Conservation (phyloP, 1,140 invertebrate genomes). For the Scylla paramamosain region DNA sequence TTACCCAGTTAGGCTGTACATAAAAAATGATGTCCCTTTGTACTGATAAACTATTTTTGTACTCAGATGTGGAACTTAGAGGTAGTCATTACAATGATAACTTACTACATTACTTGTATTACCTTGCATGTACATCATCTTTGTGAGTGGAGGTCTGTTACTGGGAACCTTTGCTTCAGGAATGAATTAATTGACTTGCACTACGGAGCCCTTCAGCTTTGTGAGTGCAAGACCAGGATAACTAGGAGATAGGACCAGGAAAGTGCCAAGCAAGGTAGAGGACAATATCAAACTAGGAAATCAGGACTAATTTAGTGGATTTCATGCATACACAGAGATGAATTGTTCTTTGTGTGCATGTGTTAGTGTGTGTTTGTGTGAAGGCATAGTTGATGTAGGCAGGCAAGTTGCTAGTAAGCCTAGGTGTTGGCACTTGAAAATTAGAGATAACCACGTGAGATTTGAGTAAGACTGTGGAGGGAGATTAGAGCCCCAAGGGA, state of each 20-base stretch:
- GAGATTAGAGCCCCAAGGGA: neutral
- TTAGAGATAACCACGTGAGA: neutral
- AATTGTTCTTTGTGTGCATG: neutral
- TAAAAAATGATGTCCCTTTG: constrained; percentile 65
- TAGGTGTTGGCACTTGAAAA: constrained; percentile 8
- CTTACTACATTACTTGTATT: constrained; percentile 55
- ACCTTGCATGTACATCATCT: constrained; percentile 53
- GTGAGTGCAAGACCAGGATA: neutral
- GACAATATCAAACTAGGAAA: constrained; percentile 23
- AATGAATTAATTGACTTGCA: neutral
- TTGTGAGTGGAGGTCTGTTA: constrained; percentile 28
- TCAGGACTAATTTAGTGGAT: constrained; percentile 12
- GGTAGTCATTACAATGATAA: constrained; percentile 51
- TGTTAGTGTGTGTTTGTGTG: neutral
- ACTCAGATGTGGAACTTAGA: constrained; percentile 66
- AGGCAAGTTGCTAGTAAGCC: neutral
- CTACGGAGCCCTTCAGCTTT: neutral
- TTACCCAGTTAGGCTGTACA: constrained; percentile 54
- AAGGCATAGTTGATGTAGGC: neutral
- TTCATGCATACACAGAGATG: neutral
- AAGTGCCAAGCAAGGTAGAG: constrained; percentile 20
- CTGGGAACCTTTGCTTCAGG: constrained; percentile 30
- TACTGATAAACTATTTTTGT: constrained; percentile 66
- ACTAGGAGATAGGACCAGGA: constrained; percentile 20
- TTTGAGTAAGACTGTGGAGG: neutral